A percentile compares a stretch with the other conserved stretches of the same genome.
phyloP scores from a whole-genome alignment of 2,797 vertebrate species.

The Lophotriccus pileatus region DNA sequence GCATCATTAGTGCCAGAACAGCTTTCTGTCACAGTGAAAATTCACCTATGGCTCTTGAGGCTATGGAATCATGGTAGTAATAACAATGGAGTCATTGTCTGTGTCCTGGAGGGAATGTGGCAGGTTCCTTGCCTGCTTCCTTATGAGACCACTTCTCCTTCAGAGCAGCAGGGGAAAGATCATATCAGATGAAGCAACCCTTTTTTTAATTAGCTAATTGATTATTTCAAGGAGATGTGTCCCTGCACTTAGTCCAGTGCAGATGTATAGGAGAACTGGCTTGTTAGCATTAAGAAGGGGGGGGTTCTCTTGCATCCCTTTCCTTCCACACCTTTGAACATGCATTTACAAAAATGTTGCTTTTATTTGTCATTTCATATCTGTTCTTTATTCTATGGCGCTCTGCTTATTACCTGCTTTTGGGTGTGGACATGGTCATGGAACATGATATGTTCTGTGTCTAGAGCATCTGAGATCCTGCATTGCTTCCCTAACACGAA shows the following conservation, averaged over 20 bases:
- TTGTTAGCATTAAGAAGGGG: neutral
- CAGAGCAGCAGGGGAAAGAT: neutral
- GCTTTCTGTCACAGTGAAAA: neutral
- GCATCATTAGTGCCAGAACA: neutral
- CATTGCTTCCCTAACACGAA: neutral
- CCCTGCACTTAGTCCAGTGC: neutral
- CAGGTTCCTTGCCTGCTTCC: neutral
- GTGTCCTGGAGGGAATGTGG: neutral
- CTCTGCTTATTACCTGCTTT: neutral
- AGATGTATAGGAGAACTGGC: neutral
- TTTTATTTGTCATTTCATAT: neutral
- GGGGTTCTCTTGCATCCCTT: neutral
- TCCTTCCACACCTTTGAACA: neutral
- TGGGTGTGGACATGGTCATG: neutral
- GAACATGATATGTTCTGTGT: neutral
- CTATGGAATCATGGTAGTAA: neutral
- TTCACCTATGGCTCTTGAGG: neutral
- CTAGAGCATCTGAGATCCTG: neutral
- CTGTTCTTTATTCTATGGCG: neutral
- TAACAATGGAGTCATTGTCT: neutral
- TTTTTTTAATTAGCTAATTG: neutral
- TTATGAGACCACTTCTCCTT: neutral
- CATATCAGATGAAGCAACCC: neutral
- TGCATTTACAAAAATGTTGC: neutral
- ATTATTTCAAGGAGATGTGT: neutral